These are phyloP conservation scores for Blastomussa wellsi DNA, from an alignment of 92 coral and sea anemone species.

Conservation along the genomic window DNA sequence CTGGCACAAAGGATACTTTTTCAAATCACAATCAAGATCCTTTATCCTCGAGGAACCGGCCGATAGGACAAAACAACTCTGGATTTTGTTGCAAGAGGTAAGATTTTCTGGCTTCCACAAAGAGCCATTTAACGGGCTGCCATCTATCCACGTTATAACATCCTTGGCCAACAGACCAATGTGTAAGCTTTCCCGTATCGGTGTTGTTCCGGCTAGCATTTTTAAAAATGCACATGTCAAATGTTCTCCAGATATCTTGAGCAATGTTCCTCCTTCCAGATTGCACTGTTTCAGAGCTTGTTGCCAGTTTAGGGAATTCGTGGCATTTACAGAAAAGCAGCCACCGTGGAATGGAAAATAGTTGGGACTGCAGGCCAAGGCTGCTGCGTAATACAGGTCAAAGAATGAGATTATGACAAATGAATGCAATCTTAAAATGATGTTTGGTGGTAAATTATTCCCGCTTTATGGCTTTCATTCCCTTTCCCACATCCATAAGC, in stretches of 20 bases:
- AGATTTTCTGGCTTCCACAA: slow-evolving; percentile 26
- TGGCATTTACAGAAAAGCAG: slow-evolving; percentile 2
- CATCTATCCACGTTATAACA: slow-evolving; percentile 18
- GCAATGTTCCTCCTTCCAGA: slow-evolving; percentile 13
- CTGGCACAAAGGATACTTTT: slow-evolving; percentile 7
- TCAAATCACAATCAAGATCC: background rate
- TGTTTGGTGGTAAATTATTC: too few relatives aligned
- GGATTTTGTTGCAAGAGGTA: background rate
- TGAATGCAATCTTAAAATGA: too few relatives aligned
- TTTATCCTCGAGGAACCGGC: slow-evolving; percentile 6
- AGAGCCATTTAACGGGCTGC: background rate
- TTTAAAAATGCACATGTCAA: slow-evolving; percentile 10
- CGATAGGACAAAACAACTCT: slow-evolving; percentile 17
- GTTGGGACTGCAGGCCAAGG: background rate
- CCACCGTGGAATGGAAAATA: slow-evolving; percentile 27
- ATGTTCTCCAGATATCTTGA: slow-evolving; percentile 30
- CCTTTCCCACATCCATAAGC: too few relatives aligned
- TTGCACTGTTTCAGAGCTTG: background rate
- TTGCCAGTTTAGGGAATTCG: background rate
- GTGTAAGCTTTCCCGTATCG: background rate
- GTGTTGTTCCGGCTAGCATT: slow-evolving; percentile 1
- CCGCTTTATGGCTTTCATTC: too few relatives aligned
- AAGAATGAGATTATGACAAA: background rate
- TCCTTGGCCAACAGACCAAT: slow-evolving; percentile 2
- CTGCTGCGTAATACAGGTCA: background rate